These are phyloP conservation scores for Pantala flavescens DNA, from an alignment of 1,140 invertebrate genomes.

Conservation along the genomic window DNA sequence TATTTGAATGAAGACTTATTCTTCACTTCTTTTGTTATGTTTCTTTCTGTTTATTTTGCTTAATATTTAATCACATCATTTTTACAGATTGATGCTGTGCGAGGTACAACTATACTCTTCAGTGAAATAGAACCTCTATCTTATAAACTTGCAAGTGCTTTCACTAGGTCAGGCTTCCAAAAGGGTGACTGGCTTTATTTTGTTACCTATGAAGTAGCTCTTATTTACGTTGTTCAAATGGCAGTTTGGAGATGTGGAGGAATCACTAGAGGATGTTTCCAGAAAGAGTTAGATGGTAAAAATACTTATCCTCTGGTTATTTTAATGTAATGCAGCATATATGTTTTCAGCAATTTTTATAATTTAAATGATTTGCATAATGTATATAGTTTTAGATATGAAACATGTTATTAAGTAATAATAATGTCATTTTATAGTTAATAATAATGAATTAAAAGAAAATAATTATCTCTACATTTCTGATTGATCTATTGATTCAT, in stretches of 20 bases:
- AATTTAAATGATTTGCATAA: not conserved
- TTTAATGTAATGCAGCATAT: not conserved
- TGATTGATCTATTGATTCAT: no score
- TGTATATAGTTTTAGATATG: not conserved
- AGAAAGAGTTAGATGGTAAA: constrained; percentile 2
- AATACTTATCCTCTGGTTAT: not conserved
- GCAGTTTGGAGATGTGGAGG: constrained; percentile 12
- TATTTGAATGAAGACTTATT: no score
- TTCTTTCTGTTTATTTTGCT: no score
- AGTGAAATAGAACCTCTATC: constrained; percentile 23
- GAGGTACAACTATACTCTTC: constrained; percentile 13
- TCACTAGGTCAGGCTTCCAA: constrained; percentile 23
- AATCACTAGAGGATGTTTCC: constrained; percentile 1
- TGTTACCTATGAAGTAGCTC: constrained; percentile 13
- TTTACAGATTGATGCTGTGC: not conserved
- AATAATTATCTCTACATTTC: no score
- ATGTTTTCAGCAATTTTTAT: not conserved
- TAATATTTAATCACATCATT: no score
- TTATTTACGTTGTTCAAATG: not conserved
- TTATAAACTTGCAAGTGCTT: constrained; percentile 21
- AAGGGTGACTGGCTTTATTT: constrained; percentile 22
- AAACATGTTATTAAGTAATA: not conserved
- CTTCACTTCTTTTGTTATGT: no score
- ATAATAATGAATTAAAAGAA: no score
- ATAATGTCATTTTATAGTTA: no score